Percentiles rank a stretch among this genome's conserved stretches.
These are phyloP conservation scores for Salvelinus fontinalis DNA, from an alignment of 2,113 vertebrate species.

Conservation along the genomic window DNA sequence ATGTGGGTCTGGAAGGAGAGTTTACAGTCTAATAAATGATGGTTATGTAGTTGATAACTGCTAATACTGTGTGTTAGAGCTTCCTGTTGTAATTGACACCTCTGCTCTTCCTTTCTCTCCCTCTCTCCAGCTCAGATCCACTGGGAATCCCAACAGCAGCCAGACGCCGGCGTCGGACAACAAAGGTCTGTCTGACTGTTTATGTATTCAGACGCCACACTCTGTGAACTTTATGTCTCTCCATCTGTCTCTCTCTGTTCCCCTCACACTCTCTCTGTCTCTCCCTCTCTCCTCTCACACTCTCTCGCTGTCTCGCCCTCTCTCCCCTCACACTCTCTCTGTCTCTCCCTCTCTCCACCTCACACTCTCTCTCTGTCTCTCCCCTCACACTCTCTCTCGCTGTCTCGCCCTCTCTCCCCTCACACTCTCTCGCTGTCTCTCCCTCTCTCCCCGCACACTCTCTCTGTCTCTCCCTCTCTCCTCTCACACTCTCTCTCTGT, in stretches of 20 bases:
- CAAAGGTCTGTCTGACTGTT: constrained; percentile 46
- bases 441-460: not conserved
- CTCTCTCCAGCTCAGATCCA: constrained; percentile 35
- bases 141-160: constrained; percentile 45
- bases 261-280: constrained; percentile 1
- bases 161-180: constrained; percentile 39
- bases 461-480: too few species aligned
- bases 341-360: not conserved
- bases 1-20: too few species aligned
- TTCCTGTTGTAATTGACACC: not conserved
- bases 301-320: not conserved
- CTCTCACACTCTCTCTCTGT: too few species aligned
- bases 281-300: not conserved
- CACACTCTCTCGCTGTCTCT: not conserved
- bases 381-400: not conserved
- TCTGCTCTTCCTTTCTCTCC: not conserved
- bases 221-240: not conserved
- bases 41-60: not conserved
- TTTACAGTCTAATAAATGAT: too few species aligned
- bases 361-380: not conserved
- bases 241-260: not conserved
- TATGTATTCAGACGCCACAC: not conserved
- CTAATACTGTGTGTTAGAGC: not conserved
- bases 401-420: not conserved
- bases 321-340: not conserved